phyloP scores from a whole-genome alignment of 2,113 vertebrate genomes.

The Trochalopteron elliotii region DNA sequence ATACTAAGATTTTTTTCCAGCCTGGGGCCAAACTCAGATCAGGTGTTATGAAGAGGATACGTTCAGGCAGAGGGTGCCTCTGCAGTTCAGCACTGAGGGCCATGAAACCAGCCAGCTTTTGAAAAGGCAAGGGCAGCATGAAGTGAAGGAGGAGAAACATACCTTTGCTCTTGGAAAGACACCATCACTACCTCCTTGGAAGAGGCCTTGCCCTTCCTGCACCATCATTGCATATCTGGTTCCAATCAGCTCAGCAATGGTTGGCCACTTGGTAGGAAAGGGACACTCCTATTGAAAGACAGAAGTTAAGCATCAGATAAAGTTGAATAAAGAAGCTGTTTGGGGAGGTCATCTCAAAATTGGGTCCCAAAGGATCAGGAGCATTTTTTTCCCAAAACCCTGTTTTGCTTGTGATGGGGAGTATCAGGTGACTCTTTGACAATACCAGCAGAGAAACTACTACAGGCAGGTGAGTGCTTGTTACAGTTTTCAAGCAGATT shows the following conservation, averaged over 20 bases:
- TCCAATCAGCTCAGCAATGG: conserved; percentile 62
- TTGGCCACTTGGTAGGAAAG: neutral
- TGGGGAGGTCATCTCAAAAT: neutral
- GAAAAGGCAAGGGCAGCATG: neutral
- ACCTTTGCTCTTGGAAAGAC: conserved; percentile 49
- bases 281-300: neutral
- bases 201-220: neutral
- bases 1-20: neutral
- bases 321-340: neutral
- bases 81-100: neutral
- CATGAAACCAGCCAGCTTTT: neutral
- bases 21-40: neutral
- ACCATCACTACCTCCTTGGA: neutral
- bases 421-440: neutral
- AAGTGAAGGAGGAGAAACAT: neutral
- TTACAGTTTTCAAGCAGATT: neutral
- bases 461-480: neutral
- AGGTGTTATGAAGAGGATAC: neutral
- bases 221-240: neutral
- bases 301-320: neutral
- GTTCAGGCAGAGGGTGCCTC: neutral
- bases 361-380: neutral
- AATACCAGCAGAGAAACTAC: neutral
- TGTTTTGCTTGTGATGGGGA: neutral
- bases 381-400: neutral